Evolutionary conservation across 2,888 invertebrate species (phyloP), one percentile per base, ranked within the genome.

Genomic region (Erebia epiphron): DNA sequence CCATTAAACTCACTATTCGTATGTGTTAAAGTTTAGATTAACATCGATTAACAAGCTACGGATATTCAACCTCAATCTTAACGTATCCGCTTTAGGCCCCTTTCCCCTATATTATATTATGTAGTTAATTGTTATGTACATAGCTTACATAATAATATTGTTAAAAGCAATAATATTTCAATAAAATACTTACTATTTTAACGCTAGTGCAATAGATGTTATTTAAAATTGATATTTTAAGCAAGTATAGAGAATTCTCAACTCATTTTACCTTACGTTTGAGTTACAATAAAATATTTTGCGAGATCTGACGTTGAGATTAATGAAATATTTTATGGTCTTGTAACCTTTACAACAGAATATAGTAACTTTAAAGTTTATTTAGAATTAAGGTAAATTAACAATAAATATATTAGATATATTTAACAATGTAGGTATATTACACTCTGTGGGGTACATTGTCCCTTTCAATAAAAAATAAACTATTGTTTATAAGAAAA

Each of bases 261-360:
- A 75, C 58, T 64, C 54, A 54, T 7, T 80, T 70, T 11, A 79
- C 68, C 52, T 46, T 14, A 49, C 18, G 75, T 79, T 84, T 83
- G 82, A 81, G 83, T 71, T 61, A 71, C 71, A 73, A 67, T 67
- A 61, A 56, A 75, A 81, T 81, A 82, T 84, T 83, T 82, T 86
- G 68, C 85, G 86, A 91, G 91, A 92, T 91, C 92, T 92, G 92
- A 92, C 86, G 86, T 86, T 92, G 92, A 92, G 92, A 92, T 92
- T 92, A 91, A 86, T 80, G 80, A 76, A 86, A 82, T 81, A 83
- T 46, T 46, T 13, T 78, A 82, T 81, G 60, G 56, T 67, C 26
- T 11, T 68, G 58, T 72, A 68, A 69, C 60, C 58, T 69, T 69
- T 58, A 66, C 62, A 68, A 68, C 54, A 68, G 56, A 62, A 70